phyloP scores from a whole-genome alignment of 2,113 vertebrate genomes.

The Aldabrachelys gigantea region DNA sequence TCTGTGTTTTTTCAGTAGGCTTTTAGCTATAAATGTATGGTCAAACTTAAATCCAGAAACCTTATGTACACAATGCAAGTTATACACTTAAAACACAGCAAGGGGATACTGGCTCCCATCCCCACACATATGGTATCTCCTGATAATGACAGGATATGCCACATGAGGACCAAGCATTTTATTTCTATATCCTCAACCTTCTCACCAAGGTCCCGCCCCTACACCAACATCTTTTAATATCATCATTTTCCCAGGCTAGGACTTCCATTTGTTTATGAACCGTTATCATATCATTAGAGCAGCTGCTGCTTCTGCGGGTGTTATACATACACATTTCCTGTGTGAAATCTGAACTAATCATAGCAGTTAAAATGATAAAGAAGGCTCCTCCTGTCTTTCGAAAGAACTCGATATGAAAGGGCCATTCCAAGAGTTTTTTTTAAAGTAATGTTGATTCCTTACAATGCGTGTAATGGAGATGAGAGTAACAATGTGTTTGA shows the following conservation, averaged over 20 bases:
- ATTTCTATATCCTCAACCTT: not conserved
- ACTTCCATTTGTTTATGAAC: fast-evolving
- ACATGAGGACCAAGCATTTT: not conserved
- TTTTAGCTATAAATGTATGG: not conserved
- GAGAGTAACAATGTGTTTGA: not conserved
- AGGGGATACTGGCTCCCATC: not conserved
- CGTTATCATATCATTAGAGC: not conserved
- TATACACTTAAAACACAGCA: not conserved
- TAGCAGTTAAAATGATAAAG: not conserved
- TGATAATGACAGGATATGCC: not conserved
- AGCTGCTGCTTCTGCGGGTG: conserved; percentile 12
- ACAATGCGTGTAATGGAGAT: not conserved
- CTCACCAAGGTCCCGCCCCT: not conserved
- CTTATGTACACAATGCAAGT: not conserved
- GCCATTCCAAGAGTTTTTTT: not conserved
- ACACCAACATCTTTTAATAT: not conserved
- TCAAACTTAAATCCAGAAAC: not conserved
- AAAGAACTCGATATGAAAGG: not conserved
- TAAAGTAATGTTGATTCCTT: not conserved
- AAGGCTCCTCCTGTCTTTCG: not conserved
- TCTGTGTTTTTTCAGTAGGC: conserved; percentile 2
- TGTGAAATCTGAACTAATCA: not conserved
- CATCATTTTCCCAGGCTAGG: not conserved
- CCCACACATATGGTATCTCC: not conserved
- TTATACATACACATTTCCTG: not conserved